Evolutionary conservation across 2,113 vertebrate species (phyloP), one percentile per base, ranked within the genome.

Genomic region (Panthera tigris): DNA sequence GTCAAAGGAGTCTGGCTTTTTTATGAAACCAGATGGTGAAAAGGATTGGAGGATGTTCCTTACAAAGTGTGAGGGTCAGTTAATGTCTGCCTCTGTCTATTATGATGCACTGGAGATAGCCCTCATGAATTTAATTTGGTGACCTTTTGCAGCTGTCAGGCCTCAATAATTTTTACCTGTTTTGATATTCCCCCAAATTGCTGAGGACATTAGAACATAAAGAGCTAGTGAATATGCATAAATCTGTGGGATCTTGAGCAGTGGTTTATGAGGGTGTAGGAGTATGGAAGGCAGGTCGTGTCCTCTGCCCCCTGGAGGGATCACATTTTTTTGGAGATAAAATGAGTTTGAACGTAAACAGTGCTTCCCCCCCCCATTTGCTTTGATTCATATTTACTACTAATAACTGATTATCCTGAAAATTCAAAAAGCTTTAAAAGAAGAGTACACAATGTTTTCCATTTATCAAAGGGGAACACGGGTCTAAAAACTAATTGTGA

Each of bases 101-200:
- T 89, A 83, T 29, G 41, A 83, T 61, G 55, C 61, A 27, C 74
- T 95, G 74, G 96, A 97, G 97, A 96, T 65, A 87, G 93, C 6
- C 2, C 29, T 89, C 90, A 96, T 97, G 97, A 98, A 98, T 97
- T 83, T 94, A 82, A 92, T 94, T 92, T 65, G 76, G 79, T 98
- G 98, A 98, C 98, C 98, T 99, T 99, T 99, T 86, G 18, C 96
- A 98, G n/a, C 98, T 99, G 98, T 97, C 98, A 98, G 98, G 63
- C 25, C 94, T 97, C 73, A 96, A 95, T 45, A 97, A 94, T 93
- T 98, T 97, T 97, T 97, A 92, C 94, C 93, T 94, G 9, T 97
- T 98, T 98, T 98, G 97, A 97, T 98, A 2, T 29, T 73, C 95
- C 97, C 93, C 89, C 81, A 94, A 97, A 95, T 81, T 27, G 1